Evolutionary conservation across 2,797 vertebrate species (phyloP), one percentile per base, ranked within the genome.

Genomic region (Poeciliopsis turneri): DNA sequence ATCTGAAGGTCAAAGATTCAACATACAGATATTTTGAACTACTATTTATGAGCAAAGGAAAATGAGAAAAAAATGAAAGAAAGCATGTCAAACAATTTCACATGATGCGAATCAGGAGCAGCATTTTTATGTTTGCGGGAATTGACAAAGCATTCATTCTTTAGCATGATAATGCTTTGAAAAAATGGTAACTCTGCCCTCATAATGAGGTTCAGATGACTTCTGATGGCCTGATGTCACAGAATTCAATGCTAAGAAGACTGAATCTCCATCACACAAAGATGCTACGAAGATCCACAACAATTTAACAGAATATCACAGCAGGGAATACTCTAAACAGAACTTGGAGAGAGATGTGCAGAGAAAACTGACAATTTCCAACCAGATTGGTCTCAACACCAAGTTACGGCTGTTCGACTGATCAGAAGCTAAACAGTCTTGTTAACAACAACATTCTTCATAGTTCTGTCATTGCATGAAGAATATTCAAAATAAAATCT

Each of bases 121-220:
- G 20, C 33, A 16, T 39, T 61, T 18, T 68, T 25, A 15, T 61
- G 75, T 76, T 6, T n/a, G 41, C 41, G 18, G 5, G 49, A 47
- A 20, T 36, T 72, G 64, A 81, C 47, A 43, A 45, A 49, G 30
- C 64, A 74, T 83, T 77, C 4, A 16, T 74, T 75, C 68, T 85
- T 82, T 59, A 72, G 76, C 33, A 43, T 55, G 76, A 80, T 81
- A 68, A 84, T 77, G 68, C 74, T 75, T 76, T 83, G 46, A 78
- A 88, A 77, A 30, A 51, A 69, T 10, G 9, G 43, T 43, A 25
- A 76, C 80, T 81, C 51, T 46, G 15, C 49, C 3, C 66, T 61
- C 51, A 86, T 74, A 75, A 10, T 0, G 64, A 79, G 51, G 20
- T 71, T 45, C 20, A 11, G 43, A 83, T 82, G 46, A 74, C 59